Conservation (phyloP, 2,797 vertebrate genomes). For the Hydrolagus colliei region DNA sequence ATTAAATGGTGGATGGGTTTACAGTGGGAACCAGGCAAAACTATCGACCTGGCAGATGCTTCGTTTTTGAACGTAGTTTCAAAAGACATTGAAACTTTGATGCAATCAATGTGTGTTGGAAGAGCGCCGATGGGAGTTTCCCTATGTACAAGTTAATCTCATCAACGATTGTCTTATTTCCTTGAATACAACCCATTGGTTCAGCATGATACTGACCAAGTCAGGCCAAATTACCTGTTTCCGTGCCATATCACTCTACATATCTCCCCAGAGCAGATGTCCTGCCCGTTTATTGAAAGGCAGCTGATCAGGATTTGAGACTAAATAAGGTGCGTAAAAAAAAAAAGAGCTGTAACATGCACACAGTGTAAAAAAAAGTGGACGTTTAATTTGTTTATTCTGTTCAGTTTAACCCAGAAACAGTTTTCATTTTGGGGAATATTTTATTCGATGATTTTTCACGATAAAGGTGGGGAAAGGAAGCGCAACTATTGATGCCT, state of each 20-base stretch:
- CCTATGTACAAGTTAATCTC: conserved; percentile 8
- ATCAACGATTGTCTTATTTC: conserved; percentile 26
- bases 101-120: conserved; percentile 1
- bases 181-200: conserved; percentile 27
- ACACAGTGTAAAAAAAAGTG: neutral
- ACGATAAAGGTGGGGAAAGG: neutral
- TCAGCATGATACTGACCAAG: too few species aligned
- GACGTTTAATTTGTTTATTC: neutral
- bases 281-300: neutral
- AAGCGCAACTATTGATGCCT: too few species aligned
- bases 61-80: neutral
- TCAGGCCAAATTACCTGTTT: too few species aligned
- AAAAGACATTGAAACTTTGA: neutral
- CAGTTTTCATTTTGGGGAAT: neutral
- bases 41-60: neutral
- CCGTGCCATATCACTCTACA: too few species aligned
- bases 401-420: neutral
- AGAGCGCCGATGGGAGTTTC: neutral
- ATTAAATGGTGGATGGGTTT: conserved; percentile 11
- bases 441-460: neutral
- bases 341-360: neutral
- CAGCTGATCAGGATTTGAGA: neutral
- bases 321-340: neutral
- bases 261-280: neutral
- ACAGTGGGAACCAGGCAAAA: conserved; percentile 10